These are phyloP conservation scores for Tiphia femorata DNA, from an alignment of 2,888 invertebrate species.

Conservation along the genomic window DNA sequence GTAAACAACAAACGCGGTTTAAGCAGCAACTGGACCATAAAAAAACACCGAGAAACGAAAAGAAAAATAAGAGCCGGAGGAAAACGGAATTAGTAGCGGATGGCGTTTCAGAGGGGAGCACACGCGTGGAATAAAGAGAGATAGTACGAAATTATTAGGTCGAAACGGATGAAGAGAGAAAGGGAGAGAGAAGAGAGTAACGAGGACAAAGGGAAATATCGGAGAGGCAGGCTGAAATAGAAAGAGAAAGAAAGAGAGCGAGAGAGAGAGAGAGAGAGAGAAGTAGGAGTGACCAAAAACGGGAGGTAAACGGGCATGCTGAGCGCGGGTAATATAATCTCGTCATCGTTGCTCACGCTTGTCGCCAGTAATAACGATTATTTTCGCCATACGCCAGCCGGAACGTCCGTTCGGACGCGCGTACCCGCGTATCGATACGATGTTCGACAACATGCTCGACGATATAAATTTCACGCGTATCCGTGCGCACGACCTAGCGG, in stretches of 20 bases:
- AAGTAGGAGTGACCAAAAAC: neutral
- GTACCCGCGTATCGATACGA: constrained; percentile 9
- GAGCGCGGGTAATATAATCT: constrained; percentile 43
- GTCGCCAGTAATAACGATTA: constrained; percentile 53
- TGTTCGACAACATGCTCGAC: constrained; percentile 14
- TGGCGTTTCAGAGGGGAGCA: neutral
- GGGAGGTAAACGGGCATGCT: constrained; percentile 13
- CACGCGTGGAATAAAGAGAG: neutral
- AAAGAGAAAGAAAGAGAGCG: neutral
- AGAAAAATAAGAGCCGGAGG: neutral
- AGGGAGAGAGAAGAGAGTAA: neutral
- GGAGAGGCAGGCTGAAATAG: neutral
- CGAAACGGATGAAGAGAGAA: neutral
- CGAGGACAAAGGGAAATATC: neutral
- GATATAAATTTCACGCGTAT: constrained; percentile 36
- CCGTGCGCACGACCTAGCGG: too few species aligned
- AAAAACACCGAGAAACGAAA: too few species aligned
- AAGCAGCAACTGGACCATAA: too few species aligned
- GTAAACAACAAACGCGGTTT: too few species aligned
- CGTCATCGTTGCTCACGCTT: constrained; percentile 41
- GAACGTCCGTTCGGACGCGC: constrained; percentile 1
- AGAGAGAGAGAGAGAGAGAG: neutral
- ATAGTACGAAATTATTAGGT: neutral
- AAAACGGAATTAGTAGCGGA: neutral
- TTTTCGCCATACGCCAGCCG: constrained; percentile 17